Evolutionary conservation across 2,888 invertebrate species (phyloP).

Genomic region (Catocala sponsa): DNA sequence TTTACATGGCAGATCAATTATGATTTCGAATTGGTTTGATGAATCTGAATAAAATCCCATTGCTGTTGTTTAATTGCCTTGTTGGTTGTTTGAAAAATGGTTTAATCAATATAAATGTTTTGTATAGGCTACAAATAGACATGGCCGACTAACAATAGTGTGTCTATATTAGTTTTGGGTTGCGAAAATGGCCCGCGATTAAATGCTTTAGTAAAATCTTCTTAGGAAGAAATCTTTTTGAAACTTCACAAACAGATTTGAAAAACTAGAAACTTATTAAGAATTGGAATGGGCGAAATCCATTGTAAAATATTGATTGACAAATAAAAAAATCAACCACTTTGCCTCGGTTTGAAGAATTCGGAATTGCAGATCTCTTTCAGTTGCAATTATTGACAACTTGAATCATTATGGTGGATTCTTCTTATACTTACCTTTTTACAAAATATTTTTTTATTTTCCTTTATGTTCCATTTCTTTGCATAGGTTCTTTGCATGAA

Average conservation of each 20-base stretch:
- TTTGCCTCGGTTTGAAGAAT: too few relatives aligned
- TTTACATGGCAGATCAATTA: constrained; percentile 87
- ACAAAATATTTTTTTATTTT: too few relatives aligned
- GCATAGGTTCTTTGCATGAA: neutral
- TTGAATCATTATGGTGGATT: too few relatives aligned
- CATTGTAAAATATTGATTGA: too few relatives aligned
- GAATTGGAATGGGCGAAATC: too few relatives aligned
- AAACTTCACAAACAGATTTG: too few relatives aligned
- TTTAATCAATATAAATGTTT: constrained; percentile 73
- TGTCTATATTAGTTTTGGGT: constrained; percentile 26
- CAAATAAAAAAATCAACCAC: too few relatives aligned
- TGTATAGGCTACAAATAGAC: constrained; percentile 61
- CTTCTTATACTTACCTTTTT: too few relatives aligned
- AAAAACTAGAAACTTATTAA: too few relatives aligned
- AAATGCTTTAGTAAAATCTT: constrained; percentile 8
- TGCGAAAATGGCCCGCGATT: constrained; percentile 42
- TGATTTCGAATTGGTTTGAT: constrained; percentile 87
- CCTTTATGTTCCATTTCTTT: too few relatives aligned
- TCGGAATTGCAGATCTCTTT: too few relatives aligned
- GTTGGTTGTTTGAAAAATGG: constrained; percentile 83
- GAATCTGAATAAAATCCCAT: constrained; percentile 87
- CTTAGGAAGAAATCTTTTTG: neutral
- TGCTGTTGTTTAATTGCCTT: constrained; percentile 85
- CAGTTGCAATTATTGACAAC: too few relatives aligned
- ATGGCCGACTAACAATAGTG: constrained; percentile 41